Evolutionary conservation across 2,888 invertebrate species (phyloP).

Genomic region (Lymantria dispar): DNA sequence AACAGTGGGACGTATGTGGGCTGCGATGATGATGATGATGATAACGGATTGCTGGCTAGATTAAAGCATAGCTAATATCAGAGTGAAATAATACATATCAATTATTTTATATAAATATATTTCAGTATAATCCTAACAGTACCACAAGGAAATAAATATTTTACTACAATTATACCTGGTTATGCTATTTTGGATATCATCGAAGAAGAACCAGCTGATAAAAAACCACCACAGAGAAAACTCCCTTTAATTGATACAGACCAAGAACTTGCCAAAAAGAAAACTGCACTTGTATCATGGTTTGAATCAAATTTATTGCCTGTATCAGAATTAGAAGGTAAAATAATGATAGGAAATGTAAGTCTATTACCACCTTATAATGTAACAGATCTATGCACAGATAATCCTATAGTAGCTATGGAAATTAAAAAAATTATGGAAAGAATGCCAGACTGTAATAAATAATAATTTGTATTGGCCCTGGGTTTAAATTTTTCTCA

Average conservation of each 20-base stretch:
- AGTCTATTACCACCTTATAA: slow-evolving; percentile 60
- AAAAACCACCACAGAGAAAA: slow-evolving; percentile 37
- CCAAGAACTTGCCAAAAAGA: slow-evolving; percentile 40
- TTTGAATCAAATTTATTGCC: slow-evolving; percentile 59
- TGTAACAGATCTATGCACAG: slow-evolving; percentile 56
- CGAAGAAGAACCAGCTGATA: slow-evolving; percentile 27
- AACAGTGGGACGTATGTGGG: too few relatives aligned
- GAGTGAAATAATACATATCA: too few relatives aligned
- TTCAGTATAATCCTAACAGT: slow-evolving; percentile 59
- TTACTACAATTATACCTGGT: slow-evolving; percentile 59
- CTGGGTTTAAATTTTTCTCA: too few relatives aligned
- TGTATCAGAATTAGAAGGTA: slow-evolving; percentile 52
- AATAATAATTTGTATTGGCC: too few relatives aligned
- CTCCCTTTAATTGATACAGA: slow-evolving; percentile 9
- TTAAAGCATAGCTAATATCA: too few relatives aligned
- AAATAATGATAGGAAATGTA: slow-evolving; percentile 58
- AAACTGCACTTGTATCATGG: slow-evolving; percentile 56
- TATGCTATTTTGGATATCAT: slow-evolving; percentile 53
- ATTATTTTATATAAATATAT: neutral
- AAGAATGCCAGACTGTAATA: slow-evolving; percentile 46
- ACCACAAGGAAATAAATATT: slow-evolving; percentile 41
- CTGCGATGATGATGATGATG: too few relatives aligned
- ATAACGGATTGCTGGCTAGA: too few relatives aligned
- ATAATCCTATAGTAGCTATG: slow-evolving; percentile 58
- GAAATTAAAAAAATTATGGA: slow-evolving; percentile 60